These are phyloP conservation scores for Flexamia atlantica DNA, from an alignment of 2,888 invertebrate species.

Conservation along the genomic window DNA sequence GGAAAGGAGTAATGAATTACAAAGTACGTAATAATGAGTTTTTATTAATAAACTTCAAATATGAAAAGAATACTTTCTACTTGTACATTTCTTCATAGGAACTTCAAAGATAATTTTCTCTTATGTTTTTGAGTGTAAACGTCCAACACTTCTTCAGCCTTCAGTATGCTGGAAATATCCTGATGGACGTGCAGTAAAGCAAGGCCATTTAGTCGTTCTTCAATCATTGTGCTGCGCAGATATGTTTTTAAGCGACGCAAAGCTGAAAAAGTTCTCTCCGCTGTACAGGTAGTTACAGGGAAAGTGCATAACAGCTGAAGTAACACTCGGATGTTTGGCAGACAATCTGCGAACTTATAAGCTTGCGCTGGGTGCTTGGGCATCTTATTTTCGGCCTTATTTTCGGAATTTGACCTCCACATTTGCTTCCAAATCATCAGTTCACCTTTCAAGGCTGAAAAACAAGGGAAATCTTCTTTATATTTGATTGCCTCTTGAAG, in stretches of 20 bases:
- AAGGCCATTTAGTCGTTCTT: constrained; percentile 29
- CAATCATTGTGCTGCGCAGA: constrained; percentile 38
- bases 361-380: constrained; percentile 40
- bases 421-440: constrained; percentile 43
- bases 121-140: constrained; percentile 11
- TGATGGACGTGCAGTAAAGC: constrained; percentile 35
- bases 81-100: not conserved
- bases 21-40: too few relatives aligned
- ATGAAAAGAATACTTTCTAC: too few relatives aligned
- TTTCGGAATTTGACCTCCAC: constrained; percentile 23
- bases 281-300: constrained; percentile 37
- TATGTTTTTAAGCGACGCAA: not conserved
- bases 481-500: not conserved
- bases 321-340: constrained; percentile 42
- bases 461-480: constrained; percentile 44
- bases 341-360: not conserved
- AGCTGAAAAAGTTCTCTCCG: constrained; percentile 20
- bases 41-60: too few relatives aligned
- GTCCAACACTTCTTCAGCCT: constrained; percentile 45
- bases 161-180: constrained; percentile 14
- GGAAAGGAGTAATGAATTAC: too few relatives aligned
- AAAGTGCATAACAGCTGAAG: constrained; percentile 41
- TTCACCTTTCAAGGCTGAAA: constrained; percentile 33
- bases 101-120: constrained; percentile 38
- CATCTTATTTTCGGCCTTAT: constrained; percentile 10